A percentile compares a stretch with the other conserved stretches of the same genome.
Evolutionary conservation across 2,888 invertebrate species (phyloP).

Genomic region (Masnerella sp.): DNA sequence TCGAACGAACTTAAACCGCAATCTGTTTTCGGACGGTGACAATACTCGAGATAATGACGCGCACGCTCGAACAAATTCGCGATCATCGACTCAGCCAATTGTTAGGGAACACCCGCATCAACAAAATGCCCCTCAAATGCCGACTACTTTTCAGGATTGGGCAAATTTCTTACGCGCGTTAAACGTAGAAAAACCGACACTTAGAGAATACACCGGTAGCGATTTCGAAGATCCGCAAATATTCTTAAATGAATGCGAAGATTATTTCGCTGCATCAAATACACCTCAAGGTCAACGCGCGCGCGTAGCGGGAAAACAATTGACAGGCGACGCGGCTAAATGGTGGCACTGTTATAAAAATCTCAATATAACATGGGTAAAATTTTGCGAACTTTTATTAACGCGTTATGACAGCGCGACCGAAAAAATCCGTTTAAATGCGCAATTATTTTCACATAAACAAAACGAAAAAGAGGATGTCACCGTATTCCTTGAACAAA

Average conservation of each 20-base stretch:
- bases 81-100: too few relatives aligned
- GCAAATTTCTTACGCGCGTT: conserved; percentile 11
- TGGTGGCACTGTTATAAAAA: conserved; percentile 11
- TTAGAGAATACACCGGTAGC: neutral
- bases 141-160: too few relatives aligned
- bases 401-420: neutral
- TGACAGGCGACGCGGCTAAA: conserved; percentile 5
- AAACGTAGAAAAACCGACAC: neutral
- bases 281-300: neutral
- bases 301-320: neutral
- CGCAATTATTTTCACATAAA: conserved; percentile 7
- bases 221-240: conserved; percentile 17
- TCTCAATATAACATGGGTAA: conserved; percentile 2
- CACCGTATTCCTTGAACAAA: conserved; percentile 8
- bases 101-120: too few relatives aligned
- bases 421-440: neutral
- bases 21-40: too few relatives aligned
- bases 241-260: conserved; percentile 9
- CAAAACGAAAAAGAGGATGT: conserved; percentile 8
- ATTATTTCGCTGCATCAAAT: neutral
- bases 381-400: neutral
- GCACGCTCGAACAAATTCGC: too few relatives aligned
- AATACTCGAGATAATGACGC: too few relatives aligned
- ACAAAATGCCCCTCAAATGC: too few relatives aligned
- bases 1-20: too few relatives aligned